A percentile compares a stretch with the other conserved stretches of the same genome.
Conservation (phyloP, 2,797 vertebrate species). For the Chiroxiphia lanceolata region DNA sequence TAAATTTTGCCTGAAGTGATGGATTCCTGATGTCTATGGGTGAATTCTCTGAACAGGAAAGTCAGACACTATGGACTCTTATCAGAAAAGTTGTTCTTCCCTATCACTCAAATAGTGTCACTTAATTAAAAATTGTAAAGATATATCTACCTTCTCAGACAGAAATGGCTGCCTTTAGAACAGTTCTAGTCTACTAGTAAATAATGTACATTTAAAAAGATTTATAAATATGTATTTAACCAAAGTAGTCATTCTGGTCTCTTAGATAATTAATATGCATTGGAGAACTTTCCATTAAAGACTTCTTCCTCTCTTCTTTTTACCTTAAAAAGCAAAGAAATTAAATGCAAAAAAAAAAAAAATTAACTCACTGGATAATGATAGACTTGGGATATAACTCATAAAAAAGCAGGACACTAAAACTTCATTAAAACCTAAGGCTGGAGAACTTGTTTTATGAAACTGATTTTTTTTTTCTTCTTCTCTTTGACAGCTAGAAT, state of each 20-base stretch:
- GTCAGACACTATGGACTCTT: not conserved
- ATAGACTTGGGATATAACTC: not conserved
- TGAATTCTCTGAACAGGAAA: not conserved
- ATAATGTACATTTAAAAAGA: conserved; percentile 55
- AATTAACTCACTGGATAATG: not conserved
- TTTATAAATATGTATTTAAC: conserved; percentile 74
- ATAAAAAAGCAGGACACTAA: not conserved
- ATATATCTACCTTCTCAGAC: conserved; percentile 62
- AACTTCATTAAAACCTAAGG: conserved; percentile 24
- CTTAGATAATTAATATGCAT: conserved; percentile 71
- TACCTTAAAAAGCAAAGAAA: conserved; percentile 21
- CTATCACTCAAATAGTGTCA: not conserved
- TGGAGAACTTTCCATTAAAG: conserved; percentile 55
- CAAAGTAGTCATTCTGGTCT: conserved; percentile 43
- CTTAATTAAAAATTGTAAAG: conserved; percentile 55
- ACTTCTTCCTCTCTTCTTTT: conserved; percentile 5
- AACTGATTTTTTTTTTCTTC: not conserved
- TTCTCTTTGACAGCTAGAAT: conserved; percentile 42
- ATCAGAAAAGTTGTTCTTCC: not conserved
- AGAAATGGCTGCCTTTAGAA: conserved; percentile 26
- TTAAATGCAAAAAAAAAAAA: not conserved
- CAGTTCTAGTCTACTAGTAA: conserved; percentile 61
- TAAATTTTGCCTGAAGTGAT: not conserved
- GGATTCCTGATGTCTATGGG: not conserved
- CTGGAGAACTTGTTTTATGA: not conserved